phyloP scores from a whole-genome alignment of 2,888 invertebrate genomes.

The Drosophila nr. medialis region DNA sequence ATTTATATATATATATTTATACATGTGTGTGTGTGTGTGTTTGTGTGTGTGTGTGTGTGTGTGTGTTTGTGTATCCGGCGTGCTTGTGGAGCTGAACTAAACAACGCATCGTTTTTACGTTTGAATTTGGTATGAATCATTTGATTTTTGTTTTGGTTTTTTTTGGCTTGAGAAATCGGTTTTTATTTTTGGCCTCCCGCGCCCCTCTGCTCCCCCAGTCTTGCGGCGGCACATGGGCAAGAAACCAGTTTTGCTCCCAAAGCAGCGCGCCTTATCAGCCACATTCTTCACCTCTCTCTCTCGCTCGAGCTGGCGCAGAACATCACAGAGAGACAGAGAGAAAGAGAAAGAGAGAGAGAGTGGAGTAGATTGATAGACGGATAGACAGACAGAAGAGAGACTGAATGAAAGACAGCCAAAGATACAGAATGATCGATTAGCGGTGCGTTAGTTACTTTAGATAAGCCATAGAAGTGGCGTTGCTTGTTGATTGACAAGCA shows the following conservation, averaged over 20 bases:
- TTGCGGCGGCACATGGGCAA: slow-evolving; percentile 4
- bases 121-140: slow-evolving; percentile 68
- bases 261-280: slow-evolving; percentile 49
- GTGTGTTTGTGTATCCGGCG: slow-evolving; percentile 48
- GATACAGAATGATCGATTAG: slow-evolving; percentile 64
- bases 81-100: slow-evolving; percentile 43
- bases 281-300: slow-evolving; percentile 32
- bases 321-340: slow-evolving; percentile 1
- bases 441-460: slow-evolving; percentile 61
- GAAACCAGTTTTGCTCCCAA: slow-evolving; percentile 45
- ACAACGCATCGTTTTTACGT: slow-evolving; percentile 69
- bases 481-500: slow-evolving; percentile 64
- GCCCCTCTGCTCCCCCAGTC: background rate
- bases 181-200: slow-evolving; percentile 31
- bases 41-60: slow-evolving; percentile 5
- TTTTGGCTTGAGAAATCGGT: slow-evolving; percentile 48
- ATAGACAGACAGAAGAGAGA: slow-evolving; percentile 2
- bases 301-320: slow-evolving; percentile 4
- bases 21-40: too few relatives aligned
- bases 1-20: background rate
- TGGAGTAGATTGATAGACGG: background rate
- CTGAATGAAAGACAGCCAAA: slow-evolving; percentile 26
- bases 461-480: slow-evolving; percentile 67
- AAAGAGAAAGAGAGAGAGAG: background rate
- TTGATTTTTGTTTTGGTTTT: slow-evolving; percentile 37